phyloP scores from a whole-genome alignment of 2,797 vertebrate genomes.

The Mus minutoides region DNA sequence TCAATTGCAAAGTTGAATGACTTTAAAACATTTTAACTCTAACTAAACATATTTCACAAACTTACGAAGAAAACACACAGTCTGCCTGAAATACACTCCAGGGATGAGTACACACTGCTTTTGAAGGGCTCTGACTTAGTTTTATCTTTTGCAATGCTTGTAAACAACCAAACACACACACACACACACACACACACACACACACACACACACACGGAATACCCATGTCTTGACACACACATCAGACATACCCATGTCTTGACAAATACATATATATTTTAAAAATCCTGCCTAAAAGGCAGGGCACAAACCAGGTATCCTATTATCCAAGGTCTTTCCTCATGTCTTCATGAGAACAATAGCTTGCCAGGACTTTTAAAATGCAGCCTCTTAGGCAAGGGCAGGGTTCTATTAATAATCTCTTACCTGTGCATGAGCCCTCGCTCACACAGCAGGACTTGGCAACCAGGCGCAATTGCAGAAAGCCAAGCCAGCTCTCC shows the following conservation, averaged over 20 bases:
- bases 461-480: rapidly evolving
- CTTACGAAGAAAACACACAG: background rate
- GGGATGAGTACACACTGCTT: background rate
- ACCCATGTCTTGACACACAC: too few relatives aligned
- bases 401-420: background rate
- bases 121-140: background rate
- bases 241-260: background rate
- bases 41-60: background rate
- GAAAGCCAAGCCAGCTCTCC: background rate
- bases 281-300: background rate
- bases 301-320: slow-evolving; percentile 5
- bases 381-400: background rate
- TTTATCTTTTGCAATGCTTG: background rate
- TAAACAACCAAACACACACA: background rate
- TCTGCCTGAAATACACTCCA: background rate
- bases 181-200: background rate
- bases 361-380: background rate
- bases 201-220: background rate
- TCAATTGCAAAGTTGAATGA: background rate
- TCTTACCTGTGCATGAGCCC: background rate
- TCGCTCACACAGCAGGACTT: background rate
- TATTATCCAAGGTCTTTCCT: background rate
- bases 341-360: background rate
- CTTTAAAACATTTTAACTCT: background rate
- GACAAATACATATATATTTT: background rate